Base-by-base conservation (phyloP, 2,888 invertebrate species). In the Toxonevra muliebris region DNA sequence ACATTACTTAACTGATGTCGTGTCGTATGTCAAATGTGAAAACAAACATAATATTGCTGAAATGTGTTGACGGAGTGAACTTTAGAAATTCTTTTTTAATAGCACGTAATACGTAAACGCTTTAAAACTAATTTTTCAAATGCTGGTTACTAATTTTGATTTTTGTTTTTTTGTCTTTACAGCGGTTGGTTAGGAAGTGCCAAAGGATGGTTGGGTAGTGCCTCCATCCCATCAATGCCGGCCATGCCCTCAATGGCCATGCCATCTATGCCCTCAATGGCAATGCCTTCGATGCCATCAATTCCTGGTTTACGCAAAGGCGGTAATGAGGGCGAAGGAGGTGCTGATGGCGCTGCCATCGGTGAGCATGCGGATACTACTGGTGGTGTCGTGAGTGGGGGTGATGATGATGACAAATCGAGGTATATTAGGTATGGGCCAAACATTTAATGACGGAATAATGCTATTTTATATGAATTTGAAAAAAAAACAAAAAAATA, bases 401-500 rank as follows among this genome's bases (percentile, higher is more conserved):
- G 73, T 75, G 94, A 94, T 80, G 94, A 95, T 86, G 94, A 95
- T 85, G 94, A 94, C 87, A 93, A 93, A 87, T 93, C 93, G 87
- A 93, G 93, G 93, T 93, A 90, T 87, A 89, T 87, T 89, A 90
- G 89, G 89, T 90, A 90, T 87, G 89, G 90, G 89, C 88, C 87
- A 77, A 75, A 80, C 84, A 84, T 80, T 82, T 87, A 84, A 84
- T 85, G 85, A 85, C 80, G 85, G 84, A 84, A 85, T 83, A 76
- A 76, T 78, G 78, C 76, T 79, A 79, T 78, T 74, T 72, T 74
- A 30, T 30, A 71, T 69, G 60, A 64, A 57, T 61, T 65, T 42
- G 48, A 63, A 48, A 64, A 68, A 63, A 60, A 54, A 40, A 12
- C 42, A 67, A 69, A 61, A 65, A 53, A 30, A 61, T 63, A 65